Evolutionary conservation across 2,797 vertebrate species (phyloP), one percentile per base, ranked within the genome.

Genomic region (Masticophis lateralis): DNA sequence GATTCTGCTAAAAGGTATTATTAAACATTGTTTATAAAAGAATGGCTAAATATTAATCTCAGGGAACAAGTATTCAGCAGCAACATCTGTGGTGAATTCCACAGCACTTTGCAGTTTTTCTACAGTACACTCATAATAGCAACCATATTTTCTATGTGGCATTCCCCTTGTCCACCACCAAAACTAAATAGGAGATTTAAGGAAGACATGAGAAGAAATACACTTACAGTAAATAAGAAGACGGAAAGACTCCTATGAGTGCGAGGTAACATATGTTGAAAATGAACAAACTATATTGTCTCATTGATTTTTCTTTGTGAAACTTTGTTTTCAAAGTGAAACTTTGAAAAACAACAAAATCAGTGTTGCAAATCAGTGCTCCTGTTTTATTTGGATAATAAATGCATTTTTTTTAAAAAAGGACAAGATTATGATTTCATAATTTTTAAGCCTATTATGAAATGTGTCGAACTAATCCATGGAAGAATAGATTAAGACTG

Each of bases 21-120:
- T 89, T 92, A 83, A 89, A 83, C 55, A 83, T 55, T 90, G 47
- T 92, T 86, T 79, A 86, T 59, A 86, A 86, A 56, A 89, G 25
- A 13, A 27, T 1, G 87, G n/a, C 28, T 86, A 22, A 90, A 59
- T 61, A 43, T 86, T 92, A 51, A 86, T 18, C 28, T 13, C 57
- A 86, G 69, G 59, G 74, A 79, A 53, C 88, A 92, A 89, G 89
- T 89, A 92, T 8, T 13, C 22, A 89, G 56, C 57, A 86, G 69
- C 47, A 90, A 61, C 57, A 86, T 90, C 74, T 57, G 51, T 47
- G 92, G 47, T 27, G 47, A 63, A 90, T 86, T 32, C 5, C n/a
- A 90, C n/a, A 61, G 1, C 22, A 59, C n/a, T 90, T 27, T 63
- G n/a, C 37, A 53, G 57, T 90, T 56, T 47, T 66, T 66, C 27